Conservation (phyloP, 2,888 invertebrate species). For the Cheilosia variabilis region DNA sequence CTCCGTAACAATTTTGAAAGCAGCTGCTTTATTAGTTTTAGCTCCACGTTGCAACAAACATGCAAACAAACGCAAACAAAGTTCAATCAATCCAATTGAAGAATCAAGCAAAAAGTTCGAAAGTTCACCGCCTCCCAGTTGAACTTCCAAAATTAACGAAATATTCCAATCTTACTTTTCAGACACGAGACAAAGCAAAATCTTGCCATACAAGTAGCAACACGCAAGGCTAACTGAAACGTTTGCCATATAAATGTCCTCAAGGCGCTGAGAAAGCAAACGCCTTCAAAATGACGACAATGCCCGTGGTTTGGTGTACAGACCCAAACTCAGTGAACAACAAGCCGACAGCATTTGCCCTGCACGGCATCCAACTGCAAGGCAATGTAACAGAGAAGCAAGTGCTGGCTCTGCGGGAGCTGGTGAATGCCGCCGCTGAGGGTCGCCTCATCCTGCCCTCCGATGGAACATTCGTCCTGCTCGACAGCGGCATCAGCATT, state of each 20-base stretch:
- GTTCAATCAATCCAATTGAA: constrained; percentile 11
- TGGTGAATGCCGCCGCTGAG: constrained; percentile 83
- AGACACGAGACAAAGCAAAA: constrained; percentile 30
- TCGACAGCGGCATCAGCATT: constrained; percentile 83
- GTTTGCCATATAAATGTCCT: constrained; percentile 41
- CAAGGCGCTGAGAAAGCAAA: not conserved
- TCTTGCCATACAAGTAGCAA: constrained; percentile 56
- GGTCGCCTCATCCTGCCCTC: constrained; percentile 83
- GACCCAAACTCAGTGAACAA: constrained; percentile 84
- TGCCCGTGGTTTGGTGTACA: constrained; percentile 84
- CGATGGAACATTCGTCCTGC: constrained; percentile 83
- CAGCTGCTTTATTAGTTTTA: too few relatives aligned
- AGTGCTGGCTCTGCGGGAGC: constrained; percentile 82
- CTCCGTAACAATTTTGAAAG: too few relatives aligned
- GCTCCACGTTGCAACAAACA: too few relatives aligned
- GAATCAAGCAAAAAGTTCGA: constrained; percentile 66
- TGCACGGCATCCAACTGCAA: constrained; percentile 84
- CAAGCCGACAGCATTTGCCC: constrained; percentile 83
- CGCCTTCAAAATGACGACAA: constrained; percentile 81
- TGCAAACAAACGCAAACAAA: too few relatives aligned
- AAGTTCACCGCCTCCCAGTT: constrained; percentile 18
- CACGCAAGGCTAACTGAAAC: constrained; percentile 30
- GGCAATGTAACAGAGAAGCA: constrained; percentile 84
- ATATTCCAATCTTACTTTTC: constrained; percentile 51
- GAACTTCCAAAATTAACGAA: constrained; percentile 21